phyloP scores from a whole-genome alignment of 2,113 vertebrate species.

The Corvus hawaiiensis region DNA sequence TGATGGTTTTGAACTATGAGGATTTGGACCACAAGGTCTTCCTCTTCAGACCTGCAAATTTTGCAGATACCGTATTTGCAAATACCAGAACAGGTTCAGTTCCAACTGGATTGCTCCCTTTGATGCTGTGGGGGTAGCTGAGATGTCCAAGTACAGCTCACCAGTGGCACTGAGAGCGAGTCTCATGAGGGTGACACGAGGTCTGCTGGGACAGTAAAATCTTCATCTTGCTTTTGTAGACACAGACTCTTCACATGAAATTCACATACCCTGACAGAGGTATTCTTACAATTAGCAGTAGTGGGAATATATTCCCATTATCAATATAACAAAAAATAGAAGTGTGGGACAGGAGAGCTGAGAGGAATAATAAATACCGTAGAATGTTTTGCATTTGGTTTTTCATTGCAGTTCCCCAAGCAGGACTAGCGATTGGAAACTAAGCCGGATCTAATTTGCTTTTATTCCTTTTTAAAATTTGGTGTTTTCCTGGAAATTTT shows the following conservation, averaged over 20 bases:
- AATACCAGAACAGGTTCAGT: not conserved
- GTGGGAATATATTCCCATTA: not conserved
- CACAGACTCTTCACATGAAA: not conserved
- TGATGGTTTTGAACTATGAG: not conserved
- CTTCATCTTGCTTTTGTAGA: not conserved
- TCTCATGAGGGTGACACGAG: rapidly evolving
- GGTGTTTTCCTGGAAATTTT: not conserved
- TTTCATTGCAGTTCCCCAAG: not conserved
- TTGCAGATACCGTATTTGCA: not conserved
- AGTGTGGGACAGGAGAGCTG: not conserved
- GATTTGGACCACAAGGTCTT: not conserved
- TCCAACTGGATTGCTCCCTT: not conserved
- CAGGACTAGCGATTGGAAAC: not conserved
- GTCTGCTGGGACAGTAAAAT: not conserved
- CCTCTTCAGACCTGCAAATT: not conserved
- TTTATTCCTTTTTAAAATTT: not conserved
- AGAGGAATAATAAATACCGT: not conserved
- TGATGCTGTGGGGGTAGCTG: not conserved
- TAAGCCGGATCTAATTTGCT: not conserved
- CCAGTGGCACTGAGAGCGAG: not conserved
- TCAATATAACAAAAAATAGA: not conserved
- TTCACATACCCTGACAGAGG: not conserved
- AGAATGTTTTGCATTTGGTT: not conserved
- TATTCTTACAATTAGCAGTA: not conserved
- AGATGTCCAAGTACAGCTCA: not conserved